phyloP scores from a whole-genome alignment of 2,888 invertebrate species.

The Sericinus montela region DNA sequence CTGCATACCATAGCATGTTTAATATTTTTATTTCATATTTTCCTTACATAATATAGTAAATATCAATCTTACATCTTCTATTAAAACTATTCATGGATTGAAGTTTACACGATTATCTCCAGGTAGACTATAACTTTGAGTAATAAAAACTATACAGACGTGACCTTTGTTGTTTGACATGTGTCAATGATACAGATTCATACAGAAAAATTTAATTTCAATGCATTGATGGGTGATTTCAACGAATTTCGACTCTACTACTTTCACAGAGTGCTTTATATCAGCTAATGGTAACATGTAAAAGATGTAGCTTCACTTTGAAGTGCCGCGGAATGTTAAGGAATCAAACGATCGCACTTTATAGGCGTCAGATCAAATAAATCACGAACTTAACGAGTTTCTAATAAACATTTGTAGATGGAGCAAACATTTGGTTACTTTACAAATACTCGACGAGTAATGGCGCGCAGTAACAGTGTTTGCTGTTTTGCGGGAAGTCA shows the following conservation, averaged over 20 bases:
- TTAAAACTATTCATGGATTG: too few species aligned
- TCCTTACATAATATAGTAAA: too few species aligned
- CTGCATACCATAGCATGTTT: too few species aligned
- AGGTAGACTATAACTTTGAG: too few species aligned
- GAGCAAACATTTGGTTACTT: constrained; percentile 61
- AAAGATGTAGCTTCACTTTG: constrained; percentile 24
- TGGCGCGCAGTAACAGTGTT: constrained; percentile 62
- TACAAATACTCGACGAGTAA: constrained; percentile 69
- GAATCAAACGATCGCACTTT: constrained; percentile 54
- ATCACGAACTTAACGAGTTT: constrained; percentile 65
- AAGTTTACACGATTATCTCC: too few species aligned
- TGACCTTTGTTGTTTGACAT: too few species aligned
- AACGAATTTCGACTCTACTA: constrained; percentile 6
- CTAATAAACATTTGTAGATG: constrained; percentile 63
- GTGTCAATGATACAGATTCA: too few species aligned
- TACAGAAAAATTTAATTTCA: too few species aligned
- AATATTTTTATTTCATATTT: too few species aligned
- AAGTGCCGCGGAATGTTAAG: constrained; percentile 42
- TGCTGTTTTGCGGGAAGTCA: constrained; percentile 58
- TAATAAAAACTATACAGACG: too few species aligned
- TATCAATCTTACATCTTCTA: too few species aligned
- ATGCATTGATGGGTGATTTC: background rate
- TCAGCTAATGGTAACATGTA: constrained; percentile 1
- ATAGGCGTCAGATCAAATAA: constrained; percentile 62
- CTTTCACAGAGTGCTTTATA: background rate